Conservation (phyloP, 2,888 invertebrate genomes). For the Phlogophora meticulosa region DNA sequence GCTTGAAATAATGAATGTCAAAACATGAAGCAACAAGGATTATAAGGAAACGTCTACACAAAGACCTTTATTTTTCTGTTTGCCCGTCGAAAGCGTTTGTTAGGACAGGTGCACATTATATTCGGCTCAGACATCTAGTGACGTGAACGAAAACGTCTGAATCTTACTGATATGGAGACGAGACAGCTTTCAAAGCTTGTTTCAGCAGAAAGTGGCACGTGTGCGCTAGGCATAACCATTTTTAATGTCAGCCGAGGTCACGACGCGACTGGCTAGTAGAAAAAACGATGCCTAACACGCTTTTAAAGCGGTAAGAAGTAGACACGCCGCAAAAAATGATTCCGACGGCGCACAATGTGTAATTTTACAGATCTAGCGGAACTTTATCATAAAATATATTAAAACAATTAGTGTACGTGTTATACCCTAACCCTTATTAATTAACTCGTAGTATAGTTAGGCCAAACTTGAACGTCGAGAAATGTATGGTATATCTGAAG, state of each 20-base stretch:
- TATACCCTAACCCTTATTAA: no score
- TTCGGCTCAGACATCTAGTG: slow-evolving; percentile 48
- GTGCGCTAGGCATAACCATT: slow-evolving; percentile 83
- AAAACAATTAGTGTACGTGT: no score
- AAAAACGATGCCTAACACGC: slow-evolving; percentile 84
- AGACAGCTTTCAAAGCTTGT: slow-evolving; percentile 58
- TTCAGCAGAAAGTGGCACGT: slow-evolving; percentile 73
- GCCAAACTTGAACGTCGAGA: no score
- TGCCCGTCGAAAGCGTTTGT: slow-evolving; percentile 45
- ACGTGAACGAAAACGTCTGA: slow-evolving; percentile 41
- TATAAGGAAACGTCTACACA: slow-evolving; percentile 53
- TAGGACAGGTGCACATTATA: slow-evolving; percentile 59
- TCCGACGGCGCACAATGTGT: slow-evolving; percentile 67
- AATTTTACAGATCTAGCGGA: no score
- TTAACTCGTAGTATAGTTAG: no score
- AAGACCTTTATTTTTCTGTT: slow-evolving; percentile 58
- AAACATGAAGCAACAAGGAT: slow-evolving; percentile 46
- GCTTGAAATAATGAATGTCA: slow-evolving; percentile 57
- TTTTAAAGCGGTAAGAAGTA: slow-evolving; percentile 82
- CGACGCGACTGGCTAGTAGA: slow-evolving; percentile 80
- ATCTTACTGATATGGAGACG: slow-evolving; percentile 54
- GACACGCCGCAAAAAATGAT: slow-evolving; percentile 85
- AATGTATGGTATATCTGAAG: no score
- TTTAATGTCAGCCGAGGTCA: slow-evolving; percentile 88
- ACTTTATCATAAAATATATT: no score